Evolutionary conservation across 2,888 invertebrate genomes (phyloP).

Genomic region (Gymnocheta viridis): DNA sequence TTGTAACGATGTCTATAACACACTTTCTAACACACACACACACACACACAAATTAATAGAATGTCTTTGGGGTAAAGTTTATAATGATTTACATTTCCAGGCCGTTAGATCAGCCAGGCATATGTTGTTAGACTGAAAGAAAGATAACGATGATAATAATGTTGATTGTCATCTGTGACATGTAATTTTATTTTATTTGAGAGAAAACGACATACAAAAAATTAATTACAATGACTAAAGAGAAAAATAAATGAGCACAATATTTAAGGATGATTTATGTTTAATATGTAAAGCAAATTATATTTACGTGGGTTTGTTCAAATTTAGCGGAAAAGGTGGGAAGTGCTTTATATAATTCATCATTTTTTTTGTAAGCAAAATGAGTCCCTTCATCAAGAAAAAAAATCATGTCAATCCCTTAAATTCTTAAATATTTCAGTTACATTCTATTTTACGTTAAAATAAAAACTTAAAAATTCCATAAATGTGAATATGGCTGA

Average conservation of each 20-base stretch:
- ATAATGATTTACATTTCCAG: slow-evolving; percentile 59
- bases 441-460: too few species aligned
- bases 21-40: neutral
- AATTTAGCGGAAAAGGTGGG: neutral
- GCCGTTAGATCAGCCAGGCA: slow-evolving; percentile 35
- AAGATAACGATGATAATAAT: neutral
- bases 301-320: neutral
- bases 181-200: slow-evolving; percentile 15
- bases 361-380: too few species aligned
- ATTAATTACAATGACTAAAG: neutral
- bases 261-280: neutral
- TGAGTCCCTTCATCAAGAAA: too few species aligned
- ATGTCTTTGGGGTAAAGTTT: slow-evolving; percentile 56
- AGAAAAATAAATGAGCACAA: neutral
- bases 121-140: slow-evolving; percentile 11
- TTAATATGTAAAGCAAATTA: neutral
- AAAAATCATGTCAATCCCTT: too few species aligned
- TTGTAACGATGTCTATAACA: neutral
- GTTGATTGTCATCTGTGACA: slow-evolving; percentile 20
- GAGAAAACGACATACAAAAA: neutral
- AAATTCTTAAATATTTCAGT: too few species aligned
- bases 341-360: too few species aligned
- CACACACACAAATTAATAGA: slow-evolving; percentile 29
- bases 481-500: too few species aligned
- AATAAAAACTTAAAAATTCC: too few species aligned